Conservation (phyloP, 2,113 vertebrate genomes). For the Oceanodroma tethys region DNA sequence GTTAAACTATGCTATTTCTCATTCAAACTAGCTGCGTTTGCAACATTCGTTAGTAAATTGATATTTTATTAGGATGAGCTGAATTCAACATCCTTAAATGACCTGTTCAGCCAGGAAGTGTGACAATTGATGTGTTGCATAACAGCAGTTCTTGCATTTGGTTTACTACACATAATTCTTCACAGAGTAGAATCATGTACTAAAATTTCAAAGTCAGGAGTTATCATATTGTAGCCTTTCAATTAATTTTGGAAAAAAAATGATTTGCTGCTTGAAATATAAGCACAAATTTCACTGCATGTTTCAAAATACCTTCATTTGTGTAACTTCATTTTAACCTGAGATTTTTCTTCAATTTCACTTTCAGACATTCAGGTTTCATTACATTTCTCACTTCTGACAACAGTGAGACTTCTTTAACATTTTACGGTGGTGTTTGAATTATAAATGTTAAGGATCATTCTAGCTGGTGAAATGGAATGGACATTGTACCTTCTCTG, state of each 20-base stretch:
- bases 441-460: background rate
- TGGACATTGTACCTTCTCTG: background rate
- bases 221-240: background rate
- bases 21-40: background rate
- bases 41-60: background rate
- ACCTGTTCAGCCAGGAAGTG: background rate
- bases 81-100: background rate
- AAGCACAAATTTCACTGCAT: background rate
- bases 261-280: background rate
- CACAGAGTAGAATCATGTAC: background rate
- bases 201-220: background rate
- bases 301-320: background rate
- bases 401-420: background rate
- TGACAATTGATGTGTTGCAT: background rate
- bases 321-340: background rate
- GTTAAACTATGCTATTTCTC: background rate
- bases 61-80: background rate
- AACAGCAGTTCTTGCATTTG: background rate
- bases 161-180: background rate
- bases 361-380: conserved; percentile 2
- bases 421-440: background rate
- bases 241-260: background rate
- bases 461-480: background rate
- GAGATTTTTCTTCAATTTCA: background rate
- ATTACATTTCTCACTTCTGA: background rate